A percentile compares a stretch with the other conserved stretches of the same genome.
Conservation (phyloP, 2,888 invertebrate species). For the Drosophila aldrichi region DNA sequence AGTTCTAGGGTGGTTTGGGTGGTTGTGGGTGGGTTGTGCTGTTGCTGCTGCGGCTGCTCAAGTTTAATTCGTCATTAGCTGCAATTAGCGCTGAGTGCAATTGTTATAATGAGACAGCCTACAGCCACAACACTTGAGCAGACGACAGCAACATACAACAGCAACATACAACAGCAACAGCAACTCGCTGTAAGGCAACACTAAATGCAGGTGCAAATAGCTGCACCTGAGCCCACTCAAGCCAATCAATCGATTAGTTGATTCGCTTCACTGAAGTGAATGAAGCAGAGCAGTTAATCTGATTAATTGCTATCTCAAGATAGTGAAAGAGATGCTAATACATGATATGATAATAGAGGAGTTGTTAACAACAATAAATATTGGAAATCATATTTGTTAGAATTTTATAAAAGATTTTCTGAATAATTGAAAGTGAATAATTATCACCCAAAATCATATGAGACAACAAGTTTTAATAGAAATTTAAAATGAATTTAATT, state of each 20-base stretch:
- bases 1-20: neutral
- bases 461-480: too few species aligned
- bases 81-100: conserved; percentile 67
- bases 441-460: neutral
- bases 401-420: neutral
- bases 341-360: neutral
- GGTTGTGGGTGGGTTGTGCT: neutral
- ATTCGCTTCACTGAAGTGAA: neutral
- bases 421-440: neutral
- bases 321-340: too few species aligned
- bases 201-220: conserved; percentile 24
- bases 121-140: neutral
- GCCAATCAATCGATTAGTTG: neutral
- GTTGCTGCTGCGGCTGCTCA: neutral
- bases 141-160: neutral
- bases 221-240: neutral
- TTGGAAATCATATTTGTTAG: neutral
- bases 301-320: neutral
- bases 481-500: too few species aligned
- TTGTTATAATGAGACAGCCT: conserved; percentile 46
- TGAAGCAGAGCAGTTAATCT: neutral
- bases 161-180: conserved; percentile 1
- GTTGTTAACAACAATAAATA: neutral
- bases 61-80: conserved; percentile 59
- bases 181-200: neutral